Conservation (phyloP, 2,797 vertebrate genomes). For the Manis pentadactyla region DNA sequence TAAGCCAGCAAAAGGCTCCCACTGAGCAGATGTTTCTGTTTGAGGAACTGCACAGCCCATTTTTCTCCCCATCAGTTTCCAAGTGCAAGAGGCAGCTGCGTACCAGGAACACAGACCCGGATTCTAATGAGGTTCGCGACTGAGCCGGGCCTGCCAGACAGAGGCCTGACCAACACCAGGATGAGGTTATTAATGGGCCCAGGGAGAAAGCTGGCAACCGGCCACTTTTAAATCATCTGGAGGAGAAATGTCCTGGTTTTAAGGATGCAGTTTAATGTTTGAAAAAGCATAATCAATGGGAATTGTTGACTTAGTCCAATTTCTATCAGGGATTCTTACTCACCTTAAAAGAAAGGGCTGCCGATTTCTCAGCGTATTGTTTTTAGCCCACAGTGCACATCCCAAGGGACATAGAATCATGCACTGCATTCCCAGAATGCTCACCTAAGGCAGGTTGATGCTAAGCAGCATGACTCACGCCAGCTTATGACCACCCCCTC, state of each 20-base stretch:
- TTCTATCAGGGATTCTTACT: not conserved
- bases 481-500: not conserved
- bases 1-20: constrained; percentile 59
- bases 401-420: fast-evolving
- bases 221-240: constrained; percentile 59
- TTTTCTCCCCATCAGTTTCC: constrained; percentile 72
- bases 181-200: constrained; percentile 65
- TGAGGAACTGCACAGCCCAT: constrained; percentile 73
- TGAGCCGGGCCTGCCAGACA: not conserved
- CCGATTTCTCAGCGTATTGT: not conserved
- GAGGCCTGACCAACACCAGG: constrained; percentile 60
- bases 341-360: not conserved
- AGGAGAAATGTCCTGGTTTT: not conserved
- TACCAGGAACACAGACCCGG: constrained; percentile 73
- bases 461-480: not conserved
- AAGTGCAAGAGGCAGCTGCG: constrained; percentile 75
- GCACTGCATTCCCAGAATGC: fast-evolving
- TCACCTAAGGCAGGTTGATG: fast-evolving
- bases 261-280: not conserved
- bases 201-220: constrained; percentile 44
- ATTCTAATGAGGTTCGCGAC: constrained; percentile 46
- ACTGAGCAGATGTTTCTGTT: constrained; percentile 84
- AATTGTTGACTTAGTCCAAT: not conserved
- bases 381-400: not conserved
- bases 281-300: not conserved